These are phyloP conservation scores for Lampris incognitus DNA, from an alignment of 2,113 vertebrate genomes.

Conservation along the genomic window DNA sequence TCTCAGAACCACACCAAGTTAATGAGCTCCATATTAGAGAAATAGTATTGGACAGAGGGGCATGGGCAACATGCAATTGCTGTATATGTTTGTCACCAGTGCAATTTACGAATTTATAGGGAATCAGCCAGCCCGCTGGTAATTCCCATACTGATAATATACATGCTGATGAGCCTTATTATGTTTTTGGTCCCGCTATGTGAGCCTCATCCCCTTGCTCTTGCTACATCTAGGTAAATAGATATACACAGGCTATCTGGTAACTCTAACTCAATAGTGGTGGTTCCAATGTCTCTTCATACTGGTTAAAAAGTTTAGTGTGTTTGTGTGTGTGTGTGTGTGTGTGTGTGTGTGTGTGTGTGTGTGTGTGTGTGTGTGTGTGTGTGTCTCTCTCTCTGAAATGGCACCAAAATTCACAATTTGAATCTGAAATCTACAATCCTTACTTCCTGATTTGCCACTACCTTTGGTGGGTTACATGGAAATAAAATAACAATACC, in stretches of 20 bases:
- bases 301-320: background rate
- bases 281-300: conserved; percentile 33
- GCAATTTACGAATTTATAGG: conserved; percentile 14
- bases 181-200: conserved; percentile 15
- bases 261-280: conserved; percentile 20
- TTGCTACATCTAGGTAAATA: conserved; percentile 35
- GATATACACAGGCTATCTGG: conserved; percentile 13
- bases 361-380: too few relatives aligned
- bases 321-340: background rate
- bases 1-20: conserved; percentile 12
- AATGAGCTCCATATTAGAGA: conserved; percentile 43
- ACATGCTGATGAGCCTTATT: conserved; percentile 41
- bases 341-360: background rate
- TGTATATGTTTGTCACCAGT: conserved; percentile 12
- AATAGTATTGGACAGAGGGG: conserved; percentile 8
- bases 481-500: too few relatives aligned
- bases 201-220: background rate
- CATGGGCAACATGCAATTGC: background rate
- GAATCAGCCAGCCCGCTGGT: conserved; percentile 28
- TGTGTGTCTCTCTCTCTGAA: too few relatives aligned
- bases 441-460: too few relatives aligned
- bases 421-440: too few relatives aligned
- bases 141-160: conserved; percentile 19
- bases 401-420: too few relatives aligned
- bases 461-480: too few relatives aligned